Evolutionary conservation across 2,888 invertebrate genomes (phyloP).

Genomic region (Clanis bilineata): DNA sequence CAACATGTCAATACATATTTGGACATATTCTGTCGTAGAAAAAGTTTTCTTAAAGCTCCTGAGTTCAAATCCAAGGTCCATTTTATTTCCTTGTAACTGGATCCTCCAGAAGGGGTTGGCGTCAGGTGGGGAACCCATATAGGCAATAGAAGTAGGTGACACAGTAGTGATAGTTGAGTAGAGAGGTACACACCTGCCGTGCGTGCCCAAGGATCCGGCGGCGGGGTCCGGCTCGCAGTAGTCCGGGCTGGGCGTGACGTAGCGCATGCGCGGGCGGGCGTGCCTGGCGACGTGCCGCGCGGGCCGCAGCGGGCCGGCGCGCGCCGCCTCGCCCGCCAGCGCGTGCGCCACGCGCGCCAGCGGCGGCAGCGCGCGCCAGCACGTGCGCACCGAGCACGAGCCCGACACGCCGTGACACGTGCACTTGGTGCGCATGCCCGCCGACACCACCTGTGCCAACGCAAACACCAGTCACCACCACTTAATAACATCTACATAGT

Average conservation of each 20-base stretch:
- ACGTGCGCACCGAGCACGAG: conserved; percentile 91
- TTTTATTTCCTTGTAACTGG: no score
- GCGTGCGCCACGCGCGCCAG: conserved; percentile 84
- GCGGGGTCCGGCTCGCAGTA: conserved; percentile 89
- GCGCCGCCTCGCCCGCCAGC: conserved; percentile 64
- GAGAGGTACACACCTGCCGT: conserved; percentile 86
- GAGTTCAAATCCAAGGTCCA: no score
- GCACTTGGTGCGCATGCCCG: conserved; percentile 84
- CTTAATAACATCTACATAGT: no score
- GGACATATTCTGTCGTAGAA: no score
- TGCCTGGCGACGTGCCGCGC: conserved; percentile 60
- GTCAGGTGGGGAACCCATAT: no score
- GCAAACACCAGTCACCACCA: no score
- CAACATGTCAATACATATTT: no score
- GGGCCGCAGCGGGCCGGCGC: conserved; percentile 63
- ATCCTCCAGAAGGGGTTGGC: no score
- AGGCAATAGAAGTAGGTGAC: no score
- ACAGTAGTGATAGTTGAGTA: no score
- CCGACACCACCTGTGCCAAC: conserved; percentile 86
- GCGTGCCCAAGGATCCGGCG: conserved; percentile 89
- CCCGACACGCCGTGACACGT: conserved; percentile 94
- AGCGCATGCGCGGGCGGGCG: conserved; percentile 84
- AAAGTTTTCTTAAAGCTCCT: no score
- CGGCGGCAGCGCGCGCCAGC: conserved; percentile 88
- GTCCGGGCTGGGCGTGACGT: conserved; percentile 90